Conservation (phyloP, 2,888 invertebrate species). For the Ophion ventricosus region DNA sequence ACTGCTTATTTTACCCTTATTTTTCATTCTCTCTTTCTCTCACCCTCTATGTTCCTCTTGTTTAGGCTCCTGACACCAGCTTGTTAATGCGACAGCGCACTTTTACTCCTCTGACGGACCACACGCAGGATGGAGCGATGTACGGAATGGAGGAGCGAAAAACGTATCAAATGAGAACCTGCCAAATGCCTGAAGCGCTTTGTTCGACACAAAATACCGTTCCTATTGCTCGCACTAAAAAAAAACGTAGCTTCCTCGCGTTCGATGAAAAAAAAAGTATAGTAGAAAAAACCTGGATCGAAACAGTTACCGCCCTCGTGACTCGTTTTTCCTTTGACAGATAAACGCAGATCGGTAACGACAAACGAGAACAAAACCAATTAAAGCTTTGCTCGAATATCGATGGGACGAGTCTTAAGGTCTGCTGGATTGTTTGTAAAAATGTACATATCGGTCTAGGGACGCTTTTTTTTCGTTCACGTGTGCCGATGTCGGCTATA, state of each 20-base stretch:
- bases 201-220: background rate
- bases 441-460: background rate
- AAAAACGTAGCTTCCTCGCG: background rate
- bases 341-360: slow-evolving; percentile 22
- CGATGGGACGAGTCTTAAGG: background rate
- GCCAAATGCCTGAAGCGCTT: background rate
- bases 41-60: background rate
- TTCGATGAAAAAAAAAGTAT: slow-evolving; percentile 12
- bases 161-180: background rate
- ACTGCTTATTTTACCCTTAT: background rate
- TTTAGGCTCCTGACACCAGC: background rate
- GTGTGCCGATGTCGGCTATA: background rate
- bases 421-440: background rate
- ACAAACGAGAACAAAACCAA: slow-evolving; percentile 36
- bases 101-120: too few species aligned
- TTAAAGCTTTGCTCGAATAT: slow-evolving; percentile 2
- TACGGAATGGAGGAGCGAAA: background rate
- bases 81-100: background rate
- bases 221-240: slow-evolving; percentile 6
- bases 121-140: background rate
- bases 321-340: slow-evolving; percentile 5
- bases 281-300: slow-evolving; percentile 4
- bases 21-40: background rate
- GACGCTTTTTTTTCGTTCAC: background rate
- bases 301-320: background rate